Conservation (phyloP, 2,888 invertebrate genomes). For the Dinocampus coccinellae region DNA sequence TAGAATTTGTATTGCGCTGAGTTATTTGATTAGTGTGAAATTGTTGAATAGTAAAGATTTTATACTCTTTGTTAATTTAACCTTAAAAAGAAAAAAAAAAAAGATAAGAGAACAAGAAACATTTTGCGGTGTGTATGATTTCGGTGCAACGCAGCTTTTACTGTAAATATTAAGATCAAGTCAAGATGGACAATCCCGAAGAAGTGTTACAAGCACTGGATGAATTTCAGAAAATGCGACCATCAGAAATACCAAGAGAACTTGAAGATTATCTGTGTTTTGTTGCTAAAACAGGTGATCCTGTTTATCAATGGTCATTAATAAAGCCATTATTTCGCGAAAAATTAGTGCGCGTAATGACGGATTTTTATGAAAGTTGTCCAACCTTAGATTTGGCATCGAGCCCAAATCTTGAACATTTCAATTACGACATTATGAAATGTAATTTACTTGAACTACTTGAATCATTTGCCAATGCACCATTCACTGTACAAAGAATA, state of each 20-base stretch:
- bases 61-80: neutral
- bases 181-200: slow-evolving; percentile 85
- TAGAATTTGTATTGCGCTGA: neutral
- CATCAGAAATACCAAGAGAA: slow-evolving; percentile 87
- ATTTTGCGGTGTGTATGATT: neutral
- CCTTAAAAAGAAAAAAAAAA: neutral
- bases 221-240: slow-evolving; percentile 83
- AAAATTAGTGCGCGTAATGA: slow-evolving; percentile 88
- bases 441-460: slow-evolving; percentile 84
- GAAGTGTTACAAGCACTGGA: slow-evolving; percentile 87
- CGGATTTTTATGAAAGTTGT: slow-evolving; percentile 87
- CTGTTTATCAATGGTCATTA: slow-evolving; percentile 91
- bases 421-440: slow-evolving; percentile 91
- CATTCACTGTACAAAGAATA: slow-evolving; percentile 95
- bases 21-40: neutral
- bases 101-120: neutral
- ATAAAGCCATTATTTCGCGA: slow-evolving; percentile 90
- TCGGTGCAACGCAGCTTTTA: neutral
- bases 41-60: neutral
- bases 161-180: neutral
- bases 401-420: slow-evolving; percentile 91
- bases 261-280: slow-evolving; percentile 90
- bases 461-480: slow-evolving; percentile 89
- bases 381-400: slow-evolving; percentile 83
- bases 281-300: slow-evolving; percentile 95